Conservation (phyloP, 1,140 invertebrate genomes). For the Calliphora vicina region DNA sequence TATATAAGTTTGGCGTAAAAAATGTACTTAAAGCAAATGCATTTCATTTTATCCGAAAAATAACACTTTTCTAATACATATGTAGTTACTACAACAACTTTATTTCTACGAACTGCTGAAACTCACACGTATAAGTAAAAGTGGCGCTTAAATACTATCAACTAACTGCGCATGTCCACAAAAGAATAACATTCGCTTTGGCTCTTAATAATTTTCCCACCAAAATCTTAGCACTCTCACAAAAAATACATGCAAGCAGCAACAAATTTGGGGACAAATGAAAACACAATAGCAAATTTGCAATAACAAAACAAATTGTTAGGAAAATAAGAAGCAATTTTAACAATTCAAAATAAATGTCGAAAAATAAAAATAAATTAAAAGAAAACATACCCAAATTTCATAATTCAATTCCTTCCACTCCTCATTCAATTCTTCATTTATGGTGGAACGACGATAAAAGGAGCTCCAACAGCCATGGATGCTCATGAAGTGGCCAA, state of each 20-base stretch:
- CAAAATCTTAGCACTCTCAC: too few species aligned
- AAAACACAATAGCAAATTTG: background rate
- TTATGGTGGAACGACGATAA: slow-evolving; percentile 28
- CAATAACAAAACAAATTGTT: background rate
- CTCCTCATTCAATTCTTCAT: slow-evolving; percentile 38
- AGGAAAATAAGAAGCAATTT: background rate
- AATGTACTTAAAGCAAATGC: too few species aligned
- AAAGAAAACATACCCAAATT: slow-evolving; percentile 37
- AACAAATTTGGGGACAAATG: background rate
- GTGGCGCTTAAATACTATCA: too few species aligned
- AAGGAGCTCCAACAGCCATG: slow-evolving; percentile 28
- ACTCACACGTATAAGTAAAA: too few species aligned
- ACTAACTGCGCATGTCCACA: too few species aligned
- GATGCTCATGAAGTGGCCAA: background rate
- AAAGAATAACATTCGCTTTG: too few species aligned
- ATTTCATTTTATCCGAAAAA: too few species aligned
- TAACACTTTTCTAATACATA: too few species aligned
- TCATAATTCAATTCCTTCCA: slow-evolving; percentile 37
- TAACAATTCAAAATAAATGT: background rate
- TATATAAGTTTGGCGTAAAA: too few species aligned
- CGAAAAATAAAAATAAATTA: background rate
- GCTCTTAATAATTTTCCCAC: too few species aligned
- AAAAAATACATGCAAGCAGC: background rate
- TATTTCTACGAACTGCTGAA: too few species aligned
- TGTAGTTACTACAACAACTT: too few species aligned